These are phyloP conservation scores for Parochlus steinenii DNA, from an alignment of 2,888 invertebrate genomes.

Conservation along the genomic window DNA sequence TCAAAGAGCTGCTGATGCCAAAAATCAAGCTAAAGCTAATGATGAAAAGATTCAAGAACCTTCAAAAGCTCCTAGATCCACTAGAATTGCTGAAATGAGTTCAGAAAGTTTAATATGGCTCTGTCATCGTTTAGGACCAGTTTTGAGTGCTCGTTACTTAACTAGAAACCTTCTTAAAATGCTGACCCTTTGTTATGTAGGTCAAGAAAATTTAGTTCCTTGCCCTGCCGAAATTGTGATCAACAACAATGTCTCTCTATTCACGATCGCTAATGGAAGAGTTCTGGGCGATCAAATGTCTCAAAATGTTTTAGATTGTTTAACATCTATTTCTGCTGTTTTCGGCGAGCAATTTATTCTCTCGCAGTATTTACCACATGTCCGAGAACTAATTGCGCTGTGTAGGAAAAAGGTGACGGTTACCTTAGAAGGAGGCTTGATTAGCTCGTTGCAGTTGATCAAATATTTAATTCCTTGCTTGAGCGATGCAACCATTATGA, in stretches of 20 bases:
- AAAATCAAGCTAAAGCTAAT: conserved; percentile 11
- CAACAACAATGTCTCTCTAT: conserved; percentile 34
- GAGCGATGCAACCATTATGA: conserved; percentile 72
- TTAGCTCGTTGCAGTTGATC: conserved; percentile 65
- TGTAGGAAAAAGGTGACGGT: conserved; percentile 65
- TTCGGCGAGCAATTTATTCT: conserved; percentile 80
- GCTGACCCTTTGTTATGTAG: conserved; percentile 85
- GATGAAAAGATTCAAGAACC: conserved; percentile 7
- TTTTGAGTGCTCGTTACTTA: conserved; percentile 78
- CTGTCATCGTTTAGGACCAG: conserved; percentile 83
- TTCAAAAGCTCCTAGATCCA: conserved; percentile 17
- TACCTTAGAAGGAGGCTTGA: conserved; percentile 74
- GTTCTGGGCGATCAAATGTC: conserved; percentile 70
- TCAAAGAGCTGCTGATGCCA: conserved; percentile 8
- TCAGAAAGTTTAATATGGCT: conserved; percentile 82
- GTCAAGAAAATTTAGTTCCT: conserved; percentile 52
- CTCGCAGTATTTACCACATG: conserved; percentile 78
- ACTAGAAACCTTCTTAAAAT: conserved; percentile 84
- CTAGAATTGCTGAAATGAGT: conserved; percentile 71
- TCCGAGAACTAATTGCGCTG: conserved; percentile 66
- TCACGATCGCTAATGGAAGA: conserved; percentile 44
- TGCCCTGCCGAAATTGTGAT: conserved; percentile 17
- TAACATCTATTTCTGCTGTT: conserved; percentile 64
- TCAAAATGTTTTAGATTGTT: conserved; percentile 73
- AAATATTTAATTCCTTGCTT: conserved; percentile 67